These are phyloP conservation scores for Epizoanthus ramosus DNA, from an alignment of 92 coral and sea anemone species.

Conservation along the genomic window DNA sequence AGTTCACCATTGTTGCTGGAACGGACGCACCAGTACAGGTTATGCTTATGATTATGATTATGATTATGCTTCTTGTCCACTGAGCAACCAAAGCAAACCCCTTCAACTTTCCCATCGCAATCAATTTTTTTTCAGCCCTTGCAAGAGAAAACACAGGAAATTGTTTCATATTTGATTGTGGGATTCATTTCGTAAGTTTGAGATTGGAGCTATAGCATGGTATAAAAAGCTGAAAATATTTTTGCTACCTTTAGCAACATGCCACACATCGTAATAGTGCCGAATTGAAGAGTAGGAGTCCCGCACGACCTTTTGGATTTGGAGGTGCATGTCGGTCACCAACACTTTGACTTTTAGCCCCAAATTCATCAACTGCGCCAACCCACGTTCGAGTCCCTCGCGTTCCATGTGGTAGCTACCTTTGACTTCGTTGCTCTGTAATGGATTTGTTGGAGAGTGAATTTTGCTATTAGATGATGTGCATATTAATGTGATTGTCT, in stretches of 20 bases:
- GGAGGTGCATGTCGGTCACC: conserved; percentile 46
- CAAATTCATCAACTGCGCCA: conserved; percentile 10
- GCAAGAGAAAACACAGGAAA: neutral
- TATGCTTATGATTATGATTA: no score
- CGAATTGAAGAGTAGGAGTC: conserved; percentile 30
- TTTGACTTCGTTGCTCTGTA: conserved; percentile 48
- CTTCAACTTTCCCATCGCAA: conserved; percentile 37
- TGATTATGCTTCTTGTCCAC: conserved; percentile 57
- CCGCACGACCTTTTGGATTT: conserved; percentile 35
- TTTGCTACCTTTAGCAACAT: conserved; percentile 46
- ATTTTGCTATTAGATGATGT: neutral
- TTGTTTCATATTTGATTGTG: neutral
- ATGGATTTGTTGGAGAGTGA: neutral
- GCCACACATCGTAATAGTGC: conserved; percentile 54
- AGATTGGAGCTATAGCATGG: no score
- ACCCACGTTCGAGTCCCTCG: conserved; percentile 49
- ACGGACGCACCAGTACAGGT: conserved; percentile 50
- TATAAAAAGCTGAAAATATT: neutral
- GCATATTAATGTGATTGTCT: neutral
- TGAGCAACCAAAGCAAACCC: conserved; percentile 32
- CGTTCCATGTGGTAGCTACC: conserved; percentile 52
- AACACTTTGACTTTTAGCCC: conserved; percentile 46
- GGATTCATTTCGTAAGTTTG: neutral
- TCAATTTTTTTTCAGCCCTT: conserved; percentile 49
- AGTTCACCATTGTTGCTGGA: conserved; percentile 51